Base-by-base conservation (phyloP, 2,113 vertebrate genomes). In the Bubalus kerabau region DNA sequence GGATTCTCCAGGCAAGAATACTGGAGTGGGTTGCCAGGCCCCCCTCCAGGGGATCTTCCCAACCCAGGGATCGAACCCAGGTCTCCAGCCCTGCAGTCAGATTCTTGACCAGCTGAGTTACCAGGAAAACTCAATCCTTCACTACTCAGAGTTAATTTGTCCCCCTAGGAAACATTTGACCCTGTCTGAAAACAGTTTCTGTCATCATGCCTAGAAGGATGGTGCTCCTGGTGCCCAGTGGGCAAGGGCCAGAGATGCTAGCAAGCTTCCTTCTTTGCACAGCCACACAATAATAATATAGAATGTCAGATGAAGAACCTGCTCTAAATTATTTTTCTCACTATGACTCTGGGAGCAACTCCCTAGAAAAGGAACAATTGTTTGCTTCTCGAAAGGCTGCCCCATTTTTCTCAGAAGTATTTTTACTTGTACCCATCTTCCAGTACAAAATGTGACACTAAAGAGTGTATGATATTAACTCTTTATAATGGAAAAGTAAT, bases 401-500 rank as follows among this genome's bases (percentile, higher is more conserved):
- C 7, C 30, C 24, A 36, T 85, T 90, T 74, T 57, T 48, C 43
- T 56, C 57, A 57, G 4, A 91, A 67, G 23, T 80, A 81, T 67
- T 94, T 90, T 59, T 81, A 57, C 60, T 54, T 6, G 0, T 23
- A 40, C 10, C 32, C 10, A 52, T 36, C 2, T 28, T 96, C 21
- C 54, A 78, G 16, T 91, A 23, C 19, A 90, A 88, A 60, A 59
- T 11, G 30, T 74, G 30, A 50, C 36, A 40, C 6, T 56, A 17
- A 3, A 57, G 14, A 50, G 16, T 12, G 1, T 43, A 57, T 78
- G 43, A 1, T 52, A 6, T 40, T 12, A 93, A 19, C 30, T 78
- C 48, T 64, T 83, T 48, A 84, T 60, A 52, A 26, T 91, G 7
- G 50, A 87, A 87, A 96, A 43, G 28, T 87, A 74, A 74, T 32